A percentile compares a stretch with the other conserved stretches of the same genome.
Conservation (phyloP, 2,888 invertebrate genomes). For the Mamestra brassicae region DNA sequence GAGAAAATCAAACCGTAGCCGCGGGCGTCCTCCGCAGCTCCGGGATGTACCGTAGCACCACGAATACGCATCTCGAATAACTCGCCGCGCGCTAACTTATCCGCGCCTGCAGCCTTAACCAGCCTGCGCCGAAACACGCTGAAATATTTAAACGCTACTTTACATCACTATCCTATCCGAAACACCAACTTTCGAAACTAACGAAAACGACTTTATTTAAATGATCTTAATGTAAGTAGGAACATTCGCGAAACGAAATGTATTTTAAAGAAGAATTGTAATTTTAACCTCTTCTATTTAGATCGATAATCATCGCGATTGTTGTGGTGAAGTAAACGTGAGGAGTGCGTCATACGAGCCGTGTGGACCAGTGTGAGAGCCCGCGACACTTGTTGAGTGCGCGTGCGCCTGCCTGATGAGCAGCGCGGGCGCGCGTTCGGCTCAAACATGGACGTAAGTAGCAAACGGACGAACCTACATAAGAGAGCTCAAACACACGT, state of each 20-base stretch:
- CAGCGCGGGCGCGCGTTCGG: background rate
- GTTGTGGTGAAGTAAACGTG: background rate
- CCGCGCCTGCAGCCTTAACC: background rate
- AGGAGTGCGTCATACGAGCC: background rate
- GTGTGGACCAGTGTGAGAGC: background rate
- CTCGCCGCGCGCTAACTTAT: background rate
- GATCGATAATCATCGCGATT: background rate
- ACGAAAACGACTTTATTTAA: background rate
- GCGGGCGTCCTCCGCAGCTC: background rate
- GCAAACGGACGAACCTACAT: background rate
- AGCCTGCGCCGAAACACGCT: background rate
- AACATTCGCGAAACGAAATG: too few relatives aligned
- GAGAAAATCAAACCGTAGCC: background rate
- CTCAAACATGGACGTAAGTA: too few relatives aligned
- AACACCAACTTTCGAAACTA: background rate
- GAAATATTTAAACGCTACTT: constrained; percentile 7
- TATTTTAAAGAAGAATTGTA: too few relatives aligned
- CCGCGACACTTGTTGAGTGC: constrained; percentile 10
- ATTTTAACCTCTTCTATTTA: too few relatives aligned
- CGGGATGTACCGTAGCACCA: background rate
- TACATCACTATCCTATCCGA: background rate
- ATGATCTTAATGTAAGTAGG: background rate
- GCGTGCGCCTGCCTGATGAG: background rate
- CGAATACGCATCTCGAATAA: constrained; percentile 2
- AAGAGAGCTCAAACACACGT: background rate